Conservation (phyloP, 2,888 invertebrate genomes). For the Spodoptera exigua region DNA sequence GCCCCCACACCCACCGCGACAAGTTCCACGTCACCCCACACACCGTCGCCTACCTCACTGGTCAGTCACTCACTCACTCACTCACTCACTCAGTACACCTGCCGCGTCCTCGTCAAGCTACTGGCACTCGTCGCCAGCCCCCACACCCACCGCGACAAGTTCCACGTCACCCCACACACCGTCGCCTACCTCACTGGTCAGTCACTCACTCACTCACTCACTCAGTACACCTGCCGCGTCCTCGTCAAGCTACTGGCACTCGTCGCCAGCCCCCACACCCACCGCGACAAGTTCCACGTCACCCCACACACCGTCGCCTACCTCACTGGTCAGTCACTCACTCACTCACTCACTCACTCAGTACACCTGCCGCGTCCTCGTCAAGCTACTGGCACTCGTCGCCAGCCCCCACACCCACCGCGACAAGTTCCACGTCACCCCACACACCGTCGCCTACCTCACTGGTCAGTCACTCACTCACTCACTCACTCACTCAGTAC, state of each 20-base stretch:
- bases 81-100: constrained; percentile 88
- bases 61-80: no score
- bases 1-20: no score
- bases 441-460: constrained; percentile 97
- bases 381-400: constrained; percentile 95
- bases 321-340: neutral
- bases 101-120: constrained; percentile 96
- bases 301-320: constrained; percentile 94
- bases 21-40: constrained; percentile 76
- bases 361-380: constrained; percentile 95
- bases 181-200: constrained; percentile 97
- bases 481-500: no score
- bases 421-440: constrained; percentile 90
- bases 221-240: no score
- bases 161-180: constrained; percentile 94
- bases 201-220: constrained; percentile 33
- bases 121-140: constrained; percentile 95
- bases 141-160: constrained; percentile 44
- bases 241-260: no score
- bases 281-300: no score
- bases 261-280: no score
- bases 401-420: constrained; percentile 89
- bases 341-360: no score
- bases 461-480: constrained; percentile 89
- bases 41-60: constrained; percentile 93